Percentiles rank a stretch among this genome's conserved stretches.
These are phyloP conservation scores for Gobius niger DNA, from an alignment of 2,113 vertebrate species.

Conservation along the genomic window DNA sequence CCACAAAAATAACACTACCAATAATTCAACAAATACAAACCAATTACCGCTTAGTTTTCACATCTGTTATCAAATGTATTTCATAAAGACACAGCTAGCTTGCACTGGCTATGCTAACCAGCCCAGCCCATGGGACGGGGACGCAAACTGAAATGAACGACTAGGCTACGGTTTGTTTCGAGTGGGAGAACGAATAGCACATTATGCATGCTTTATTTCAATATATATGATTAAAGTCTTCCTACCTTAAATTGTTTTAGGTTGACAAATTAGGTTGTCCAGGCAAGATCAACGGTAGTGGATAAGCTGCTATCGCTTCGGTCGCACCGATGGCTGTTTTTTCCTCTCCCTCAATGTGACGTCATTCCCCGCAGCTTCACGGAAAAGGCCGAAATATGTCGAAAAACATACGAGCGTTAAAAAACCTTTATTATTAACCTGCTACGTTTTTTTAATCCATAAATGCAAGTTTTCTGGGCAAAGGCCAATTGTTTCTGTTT, in stretches of 20 bases:
- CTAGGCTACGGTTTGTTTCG: fast-evolving
- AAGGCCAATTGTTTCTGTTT: no score
- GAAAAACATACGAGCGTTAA: constrained; percentile 11
- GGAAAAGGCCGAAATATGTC: constrained; percentile 29
- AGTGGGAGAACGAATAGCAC: not conserved
- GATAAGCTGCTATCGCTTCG: constrained; percentile 18
- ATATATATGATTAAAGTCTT: fast-evolving
- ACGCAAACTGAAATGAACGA: not conserved
- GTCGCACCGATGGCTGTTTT: constrained; percentile 6
- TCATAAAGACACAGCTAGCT: constrained; percentile 18
- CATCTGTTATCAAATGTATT: not conserved
- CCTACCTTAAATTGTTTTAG: constrained; percentile 38
- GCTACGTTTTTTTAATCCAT: no score
- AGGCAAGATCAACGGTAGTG: constrained; percentile 29
- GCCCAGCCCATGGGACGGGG: not conserved
- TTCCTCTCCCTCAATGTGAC: constrained; percentile 30
- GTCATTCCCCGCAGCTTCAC: constrained; percentile 55
- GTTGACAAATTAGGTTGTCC: not conserved
- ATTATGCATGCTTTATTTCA: not conserved
- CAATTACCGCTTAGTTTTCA: no score
- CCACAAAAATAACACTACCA: not conserved
- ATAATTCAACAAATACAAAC: not conserved
- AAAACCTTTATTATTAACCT: no score
- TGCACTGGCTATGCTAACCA: constrained; percentile 25
- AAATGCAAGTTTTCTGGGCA: no score